phyloP scores from a whole-genome alignment of 2,113 vertebrate species.

The Heterotis niloticus region DNA sequence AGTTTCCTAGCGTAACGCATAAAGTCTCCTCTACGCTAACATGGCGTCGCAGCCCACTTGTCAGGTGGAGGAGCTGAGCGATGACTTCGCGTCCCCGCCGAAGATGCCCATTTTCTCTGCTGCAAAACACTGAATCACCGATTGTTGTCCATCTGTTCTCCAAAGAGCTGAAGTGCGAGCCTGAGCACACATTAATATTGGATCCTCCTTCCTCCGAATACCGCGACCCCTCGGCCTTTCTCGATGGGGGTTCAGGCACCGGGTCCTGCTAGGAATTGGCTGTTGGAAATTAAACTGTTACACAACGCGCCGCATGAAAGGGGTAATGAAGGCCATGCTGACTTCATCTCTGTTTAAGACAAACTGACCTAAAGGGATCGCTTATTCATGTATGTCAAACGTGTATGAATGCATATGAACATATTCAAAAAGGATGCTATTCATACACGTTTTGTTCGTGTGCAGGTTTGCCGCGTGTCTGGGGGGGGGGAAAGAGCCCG shows the following conservation, averaged over 20 bases:
- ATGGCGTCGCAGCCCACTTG: background rate
- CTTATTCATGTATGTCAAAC: conserved; percentile 14
- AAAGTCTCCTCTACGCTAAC: background rate
- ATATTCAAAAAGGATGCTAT: background rate
- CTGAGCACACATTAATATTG: conserved; percentile 2
- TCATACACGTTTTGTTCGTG: background rate
- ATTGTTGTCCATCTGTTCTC: conserved; percentile 62
- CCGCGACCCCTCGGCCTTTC: background rate
- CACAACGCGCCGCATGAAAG: background rate
- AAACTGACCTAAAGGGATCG: conserved; percentile 7
- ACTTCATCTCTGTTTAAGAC: conserved; percentile 5
- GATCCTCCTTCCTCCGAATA: background rate
- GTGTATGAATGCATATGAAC: background rate
- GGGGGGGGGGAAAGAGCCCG: background rate
- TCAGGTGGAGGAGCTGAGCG: conserved; percentile 38
- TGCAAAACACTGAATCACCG: conserved; percentile 52
- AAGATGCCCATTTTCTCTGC: conserved; percentile 52
- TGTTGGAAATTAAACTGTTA: conserved; percentile 14
- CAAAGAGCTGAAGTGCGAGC: conserved; percentile 25
- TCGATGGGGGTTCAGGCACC: background rate
- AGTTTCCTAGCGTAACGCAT: background rate
- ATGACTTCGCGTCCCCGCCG: conserved; percentile 48
- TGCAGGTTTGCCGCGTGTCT: background rate
- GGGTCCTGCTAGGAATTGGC: background rate
- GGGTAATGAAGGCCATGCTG: conserved; percentile 13